Conservation (phyloP, 2,113 vertebrate species). For the Holacanthus passer region DNA sequence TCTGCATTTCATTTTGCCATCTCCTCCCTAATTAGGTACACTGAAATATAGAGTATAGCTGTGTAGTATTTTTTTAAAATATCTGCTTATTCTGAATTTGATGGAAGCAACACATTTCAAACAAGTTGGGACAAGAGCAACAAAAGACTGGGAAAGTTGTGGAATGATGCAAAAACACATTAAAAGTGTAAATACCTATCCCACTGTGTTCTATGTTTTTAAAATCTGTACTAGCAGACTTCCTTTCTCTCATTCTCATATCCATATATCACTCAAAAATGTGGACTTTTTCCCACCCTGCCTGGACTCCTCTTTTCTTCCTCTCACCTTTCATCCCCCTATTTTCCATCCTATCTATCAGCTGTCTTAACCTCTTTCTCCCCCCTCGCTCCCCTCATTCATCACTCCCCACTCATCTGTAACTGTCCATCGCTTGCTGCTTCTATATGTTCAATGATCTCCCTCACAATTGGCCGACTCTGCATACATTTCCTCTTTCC, state of each 20-base stretch:
- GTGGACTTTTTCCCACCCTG: conserved; percentile 12
- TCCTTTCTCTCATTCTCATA: not conserved
- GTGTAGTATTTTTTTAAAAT: no score
- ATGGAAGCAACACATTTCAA: no score
- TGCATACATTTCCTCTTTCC: conserved; percentile 31
- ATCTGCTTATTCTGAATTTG: no score
- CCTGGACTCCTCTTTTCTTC: conserved; percentile 15
- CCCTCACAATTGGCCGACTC: conserved; percentile 35
- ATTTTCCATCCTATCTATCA: conserved; percentile 23
- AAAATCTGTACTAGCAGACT: not conserved
- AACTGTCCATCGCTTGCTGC: conserved; percentile 20
- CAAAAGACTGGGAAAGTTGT: no score
- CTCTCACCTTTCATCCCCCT: conserved; percentile 17
- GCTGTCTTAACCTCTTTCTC: conserved; percentile 26
- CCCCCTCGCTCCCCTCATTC: conserved; percentile 22
- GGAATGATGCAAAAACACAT: not conserved
- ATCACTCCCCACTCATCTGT: conserved; percentile 36
- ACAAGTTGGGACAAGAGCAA: no score
- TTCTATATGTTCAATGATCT: conserved; percentile 39
- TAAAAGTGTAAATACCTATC: not conserved
- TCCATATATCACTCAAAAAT: conserved; percentile 10
- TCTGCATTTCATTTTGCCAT: not conserved
- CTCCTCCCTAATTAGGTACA: not conserved
- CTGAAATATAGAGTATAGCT: not conserved
- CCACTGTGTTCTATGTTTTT: not conserved